Base-by-base conservation (phyloP, 2,797 vertebrate species). In the Adrianichthys oophorus region DNA sequence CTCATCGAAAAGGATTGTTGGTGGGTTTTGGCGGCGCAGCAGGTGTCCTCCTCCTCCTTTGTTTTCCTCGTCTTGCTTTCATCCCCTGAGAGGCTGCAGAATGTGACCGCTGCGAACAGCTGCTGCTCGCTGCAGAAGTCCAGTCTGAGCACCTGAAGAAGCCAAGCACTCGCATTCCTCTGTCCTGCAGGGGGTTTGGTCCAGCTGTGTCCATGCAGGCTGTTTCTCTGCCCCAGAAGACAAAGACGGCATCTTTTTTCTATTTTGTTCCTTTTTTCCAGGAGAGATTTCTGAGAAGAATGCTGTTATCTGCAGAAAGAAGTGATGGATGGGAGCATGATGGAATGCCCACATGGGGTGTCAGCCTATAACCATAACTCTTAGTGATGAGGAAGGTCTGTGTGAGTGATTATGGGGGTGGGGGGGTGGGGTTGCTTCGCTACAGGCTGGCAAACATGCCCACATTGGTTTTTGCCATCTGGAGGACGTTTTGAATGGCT, bases 91-190 rank as follows among this genome's bases (percentile, higher is more conserved):
- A 78, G 41, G 54, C 61, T 51, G 68, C 46, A 56, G 74, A 47
- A 57, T 77, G 71, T 68, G 79, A 81, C 72, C 4, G 26, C 67
- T 72, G 48, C 58, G 50, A 87, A 77, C 82, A 87, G 75, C 84
- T 88, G 87, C 46, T 58, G 62, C 62, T 52, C 19, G 46, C 64
- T 59, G 56, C 18, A 63, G 56, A 68, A 64, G 77, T 60, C 60
- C 72, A 70, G 65, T 59, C 18, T 49, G 26, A 43, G 48, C 62
- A 59, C 72, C 63, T 41, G 57, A 46, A 26, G 6, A 21, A 44
- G 51, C 45, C 23, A 12, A 10, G 54, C 63, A 16, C 26, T 56
- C 55, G 59, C 84, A 88, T 90, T 90, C 84, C 80, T 85, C 65
- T 50, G 81, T 71, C 85, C 79, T 80, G 79, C 72, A 54, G 75